phyloP scores from a whole-genome alignment of 2,888 invertebrate species.

The Gastracanthus pulcherrimus region DNA sequence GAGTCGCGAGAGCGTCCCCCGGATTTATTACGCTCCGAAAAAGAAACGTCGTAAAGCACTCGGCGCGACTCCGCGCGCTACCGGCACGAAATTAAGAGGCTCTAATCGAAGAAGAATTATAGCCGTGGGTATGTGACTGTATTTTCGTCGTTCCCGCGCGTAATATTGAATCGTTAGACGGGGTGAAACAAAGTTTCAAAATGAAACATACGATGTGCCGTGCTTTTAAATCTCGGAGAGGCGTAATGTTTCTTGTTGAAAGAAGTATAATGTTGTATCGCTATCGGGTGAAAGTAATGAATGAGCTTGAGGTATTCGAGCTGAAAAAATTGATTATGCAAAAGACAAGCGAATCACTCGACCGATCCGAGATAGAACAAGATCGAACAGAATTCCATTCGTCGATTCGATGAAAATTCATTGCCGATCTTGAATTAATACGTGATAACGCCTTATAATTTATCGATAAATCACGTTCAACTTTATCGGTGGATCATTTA shows the following conservation, averaged over 20 bases:
- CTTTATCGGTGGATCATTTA: background rate
- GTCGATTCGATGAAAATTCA: background rate
- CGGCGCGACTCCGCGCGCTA: too few species aligned
- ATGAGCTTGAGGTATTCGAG: background rate
- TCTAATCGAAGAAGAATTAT: constrained; percentile 13
- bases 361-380: background rate
- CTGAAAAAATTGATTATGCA: constrained; percentile 1
- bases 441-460: background rate
- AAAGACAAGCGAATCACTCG: background rate
- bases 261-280: too few species aligned
- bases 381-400: background rate
- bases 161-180: background rate
- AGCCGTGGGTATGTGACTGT: too few species aligned
- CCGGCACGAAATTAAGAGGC: constrained; percentile 20
- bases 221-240: background rate
- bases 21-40: constrained; percentile 69
- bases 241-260: background rate
- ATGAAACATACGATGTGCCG: background rate
- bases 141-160: constrained; percentile 14
- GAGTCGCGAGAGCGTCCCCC: constrained; percentile 71
- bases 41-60: constrained; percentile 58
- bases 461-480: background rate
- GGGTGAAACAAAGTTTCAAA: background rate
- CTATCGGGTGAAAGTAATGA: background rate
- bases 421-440: background rate